These are phyloP conservation scores for Eulemur macaco DNA, from an alignment of 2,113 vertebrate genomes.

Conservation along the genomic window DNA sequence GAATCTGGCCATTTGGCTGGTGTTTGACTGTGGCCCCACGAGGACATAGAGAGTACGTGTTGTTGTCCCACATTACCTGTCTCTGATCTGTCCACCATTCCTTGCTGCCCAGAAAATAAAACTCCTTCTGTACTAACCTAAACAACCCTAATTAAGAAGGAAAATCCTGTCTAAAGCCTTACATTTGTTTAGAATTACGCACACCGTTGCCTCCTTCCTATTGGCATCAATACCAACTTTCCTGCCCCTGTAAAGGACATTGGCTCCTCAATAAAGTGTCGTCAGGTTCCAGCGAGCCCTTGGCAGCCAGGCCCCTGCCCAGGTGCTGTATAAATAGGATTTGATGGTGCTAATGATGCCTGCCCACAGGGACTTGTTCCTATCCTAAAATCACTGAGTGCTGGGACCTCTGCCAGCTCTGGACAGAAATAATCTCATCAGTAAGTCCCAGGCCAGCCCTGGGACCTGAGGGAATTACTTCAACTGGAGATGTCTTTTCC, in stretches of 20 bases:
- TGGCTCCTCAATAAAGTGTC: slow-evolving; percentile 10
- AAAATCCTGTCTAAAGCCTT: neutral
- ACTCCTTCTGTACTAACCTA: neutral
- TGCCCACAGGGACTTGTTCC: neutral
- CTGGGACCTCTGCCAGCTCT: slow-evolving; percentile 51
- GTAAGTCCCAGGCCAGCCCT: slow-evolving; percentile 15
- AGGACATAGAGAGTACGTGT: neutral
- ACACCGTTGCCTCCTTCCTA: neutral
- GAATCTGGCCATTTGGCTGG: neutral
- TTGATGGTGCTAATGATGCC: slow-evolving; percentile 55
- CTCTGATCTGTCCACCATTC: neutral
- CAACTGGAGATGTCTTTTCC: neutral
- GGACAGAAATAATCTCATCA: slow-evolving; percentile 68
- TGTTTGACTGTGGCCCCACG: neutral
- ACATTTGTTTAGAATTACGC: neutral
- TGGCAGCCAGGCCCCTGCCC: neutral
- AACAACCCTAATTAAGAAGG: neutral
- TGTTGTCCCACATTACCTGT: neutral
- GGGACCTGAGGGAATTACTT: slow-evolving; percentile 36
- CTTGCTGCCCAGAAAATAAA: slow-evolving; percentile 34
- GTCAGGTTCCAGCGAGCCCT: slow-evolving; percentile 10
- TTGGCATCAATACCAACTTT: slow-evolving; percentile 30
- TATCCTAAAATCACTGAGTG: slow-evolving; percentile 22
- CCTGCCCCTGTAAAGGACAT: neutral
- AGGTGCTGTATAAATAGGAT: slow-evolving; percentile 51